These are phyloP conservation scores for Neomonachus schauinslandi DNA, from an alignment of 2,113 vertebrate species.

Conservation along the genomic window DNA sequence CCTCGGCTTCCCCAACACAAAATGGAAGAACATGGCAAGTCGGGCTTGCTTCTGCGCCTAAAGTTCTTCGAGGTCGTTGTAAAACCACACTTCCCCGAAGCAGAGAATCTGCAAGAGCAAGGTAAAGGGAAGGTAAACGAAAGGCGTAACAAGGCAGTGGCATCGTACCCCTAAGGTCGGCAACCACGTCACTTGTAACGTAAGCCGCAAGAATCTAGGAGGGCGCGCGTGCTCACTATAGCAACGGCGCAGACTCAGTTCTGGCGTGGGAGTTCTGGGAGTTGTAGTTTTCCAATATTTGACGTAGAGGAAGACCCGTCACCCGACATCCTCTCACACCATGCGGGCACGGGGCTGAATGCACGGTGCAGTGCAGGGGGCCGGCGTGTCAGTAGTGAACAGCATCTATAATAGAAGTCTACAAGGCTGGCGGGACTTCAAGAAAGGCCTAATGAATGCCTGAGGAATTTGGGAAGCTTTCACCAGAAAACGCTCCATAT, in stretches of 20 bases:
- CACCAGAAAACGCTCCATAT: neutral
- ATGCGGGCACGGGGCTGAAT: accelerated
- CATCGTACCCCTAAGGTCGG: accelerated
- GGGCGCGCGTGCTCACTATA: neutral
- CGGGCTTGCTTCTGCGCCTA: neutral
- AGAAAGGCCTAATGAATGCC: neutral
- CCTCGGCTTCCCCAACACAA: neutral
- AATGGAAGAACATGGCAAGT: neutral
- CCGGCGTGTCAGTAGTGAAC: neutral
- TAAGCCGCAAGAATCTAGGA: neutral
- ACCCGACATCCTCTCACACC: neutral
- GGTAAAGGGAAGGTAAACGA: neutral
- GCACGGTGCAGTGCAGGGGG: neutral
- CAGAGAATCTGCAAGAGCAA: neutral
- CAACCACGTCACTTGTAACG: neutral
- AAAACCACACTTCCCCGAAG: neutral
- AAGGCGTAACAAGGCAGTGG: accelerated
- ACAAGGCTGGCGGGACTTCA: neutral
- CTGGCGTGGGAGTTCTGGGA: neutral
- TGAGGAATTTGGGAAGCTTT: neutral
- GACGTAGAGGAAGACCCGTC: accelerated
- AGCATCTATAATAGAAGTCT: neutral
- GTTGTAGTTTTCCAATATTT: neutral
- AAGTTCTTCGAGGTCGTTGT: neutral
- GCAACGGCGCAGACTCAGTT: neutral